A percentile compares a stretch with the other conserved stretches of the same genome.
Conservation (phyloP, 2,113 vertebrate species). For the Ceratotherium simum region DNA sequence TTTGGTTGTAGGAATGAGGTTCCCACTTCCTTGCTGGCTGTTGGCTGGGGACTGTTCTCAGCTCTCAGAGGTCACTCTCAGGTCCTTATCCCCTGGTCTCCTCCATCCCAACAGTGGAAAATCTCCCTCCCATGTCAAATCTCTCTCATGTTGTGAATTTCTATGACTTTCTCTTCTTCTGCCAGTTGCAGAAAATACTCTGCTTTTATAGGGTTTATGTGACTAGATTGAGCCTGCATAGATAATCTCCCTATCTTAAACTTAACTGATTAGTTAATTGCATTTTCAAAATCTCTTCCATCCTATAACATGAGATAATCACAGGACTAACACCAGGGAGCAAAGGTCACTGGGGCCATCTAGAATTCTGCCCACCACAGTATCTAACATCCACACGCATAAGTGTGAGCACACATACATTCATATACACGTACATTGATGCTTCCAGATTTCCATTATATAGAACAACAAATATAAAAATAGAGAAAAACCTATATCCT, state of each 20-base stretch:
- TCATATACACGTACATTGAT: rapidly evolving
- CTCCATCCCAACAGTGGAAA: not conserved
- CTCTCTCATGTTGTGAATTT: not conserved
- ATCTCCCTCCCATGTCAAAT: not conserved
- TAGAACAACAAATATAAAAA: not conserved
- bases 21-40: not conserved
- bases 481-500: rapidly evolving
- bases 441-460: not conserved
- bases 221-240: not conserved
- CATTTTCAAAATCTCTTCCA: not conserved
- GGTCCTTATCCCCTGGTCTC: not conserved
- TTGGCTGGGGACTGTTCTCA: not conserved
- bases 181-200: not conserved
- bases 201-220: not conserved
- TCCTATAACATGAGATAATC: not conserved
- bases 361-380: not conserved
- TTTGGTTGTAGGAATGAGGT: not conserved
- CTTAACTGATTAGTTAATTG: not conserved
- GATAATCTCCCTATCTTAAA: not conserved
- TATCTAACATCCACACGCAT: not conserved
- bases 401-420: not conserved
- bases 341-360: not conserved
- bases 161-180: not conserved
- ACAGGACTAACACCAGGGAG: not conserved
- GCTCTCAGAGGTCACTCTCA: not conserved